Percentiles rank a stretch among this genome's conserved stretches.
Evolutionary conservation across 2,888 invertebrate genomes (phyloP).

Genomic region (Ecdyonurus torrentis): DNA sequence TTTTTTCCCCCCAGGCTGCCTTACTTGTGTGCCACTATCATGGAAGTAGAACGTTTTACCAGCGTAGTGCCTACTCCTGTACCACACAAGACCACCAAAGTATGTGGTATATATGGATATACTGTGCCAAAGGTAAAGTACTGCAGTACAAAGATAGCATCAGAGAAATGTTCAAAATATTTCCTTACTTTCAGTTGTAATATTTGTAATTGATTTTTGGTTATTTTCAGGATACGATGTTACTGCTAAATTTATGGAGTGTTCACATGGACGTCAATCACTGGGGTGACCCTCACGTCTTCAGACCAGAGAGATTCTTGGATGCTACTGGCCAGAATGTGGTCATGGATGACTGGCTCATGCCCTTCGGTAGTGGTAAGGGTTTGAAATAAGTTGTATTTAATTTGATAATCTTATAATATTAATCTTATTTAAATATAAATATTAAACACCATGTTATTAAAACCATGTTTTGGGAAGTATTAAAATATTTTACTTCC

Average conservation of each 20-base stretch:
- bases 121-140: conserved; percentile 29
- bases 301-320: conserved; percentile 17
- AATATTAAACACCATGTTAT: too few relatives aligned
- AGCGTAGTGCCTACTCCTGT: conserved; percentile 35
- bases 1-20: conserved; percentile 17
- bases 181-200: too few relatives aligned
- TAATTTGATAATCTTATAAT: too few relatives aligned
- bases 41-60: conserved; percentile 33
- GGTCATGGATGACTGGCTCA: conserved; percentile 12
- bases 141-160: too few relatives aligned
- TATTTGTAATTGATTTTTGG: too few relatives aligned
- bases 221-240: conserved; percentile 10
- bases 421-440: not conserved
- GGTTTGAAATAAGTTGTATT: too few relatives aligned
- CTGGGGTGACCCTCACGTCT: conserved; percentile 17
- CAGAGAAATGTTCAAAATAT: too few relatives aligned
- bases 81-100: conserved; percentile 30
- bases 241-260: conserved; percentile 15
- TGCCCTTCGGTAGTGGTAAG: conserved; percentile 15
- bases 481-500: not conserved
- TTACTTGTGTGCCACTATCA: conserved; percentile 28
- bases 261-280: conserved; percentile 17
- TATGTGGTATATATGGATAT: conserved; percentile 29
- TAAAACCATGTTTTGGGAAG: too few relatives aligned
- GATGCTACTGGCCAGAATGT: conserved; percentile 8